Base-by-base conservation (phyloP, 1,140 invertebrate genomes). In the Drosophila simulans region DNA sequence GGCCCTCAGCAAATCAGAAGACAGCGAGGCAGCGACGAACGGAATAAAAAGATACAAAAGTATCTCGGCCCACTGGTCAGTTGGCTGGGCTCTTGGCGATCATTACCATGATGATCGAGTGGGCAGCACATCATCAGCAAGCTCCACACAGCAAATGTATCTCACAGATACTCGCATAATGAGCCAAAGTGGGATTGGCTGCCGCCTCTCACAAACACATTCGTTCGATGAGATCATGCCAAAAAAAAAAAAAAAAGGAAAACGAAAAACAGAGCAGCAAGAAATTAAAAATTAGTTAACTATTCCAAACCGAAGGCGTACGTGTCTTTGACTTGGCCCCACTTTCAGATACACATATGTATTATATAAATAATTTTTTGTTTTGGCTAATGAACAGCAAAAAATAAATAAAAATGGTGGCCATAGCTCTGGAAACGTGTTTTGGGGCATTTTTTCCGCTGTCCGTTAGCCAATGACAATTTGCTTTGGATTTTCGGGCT, bases 401-500 rank as follows among this genome's bases (percentile, higher is more conserved):
- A 71, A 88, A 84, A 89, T 83, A 60, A 65, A 46, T 54, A 75
- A 88, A 88, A 88, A 88, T 88, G 83, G 83, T 89, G 83, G 83
- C 53, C 43, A 35, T 15, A 46, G 52, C 54, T 48, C n/a, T 31
- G 31, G 66, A 63, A 80, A 88, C 83, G 83, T 88, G 83, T 88
- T 88, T 59, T 79, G 37, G 75, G 46, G 59, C 80, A 52, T 72
- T 69, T 86, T 78, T 74, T 65, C 34, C 35, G 43, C 52, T 69
- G 46, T 62, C 46, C 59, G 46, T 34, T 53, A 66, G 57, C 83
- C 82, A 85, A 85, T 88, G 83, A 78, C 78, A 88, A 74, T 70
- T 58, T 76, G 13, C 31, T 68, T 22, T n/a, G 31, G 46, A 65
- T 65, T 52, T 43, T 69, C 73, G 71, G 48, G 35, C 34, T 55